Evolutionary conservation across 2,888 invertebrate species (phyloP).

Genomic region (Heliconius sara): DNA sequence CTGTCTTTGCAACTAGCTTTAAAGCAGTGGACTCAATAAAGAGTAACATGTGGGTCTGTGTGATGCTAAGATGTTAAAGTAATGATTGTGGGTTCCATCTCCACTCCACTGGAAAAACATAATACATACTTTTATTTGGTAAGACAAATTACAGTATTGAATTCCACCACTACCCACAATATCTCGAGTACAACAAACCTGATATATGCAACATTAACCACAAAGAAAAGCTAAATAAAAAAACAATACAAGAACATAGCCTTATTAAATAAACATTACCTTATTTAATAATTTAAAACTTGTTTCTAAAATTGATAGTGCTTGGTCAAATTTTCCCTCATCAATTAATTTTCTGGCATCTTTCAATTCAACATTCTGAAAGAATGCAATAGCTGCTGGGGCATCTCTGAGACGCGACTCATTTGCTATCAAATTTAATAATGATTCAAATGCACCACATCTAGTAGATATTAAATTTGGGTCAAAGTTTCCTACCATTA

Average conservation of each 20-base stretch:
- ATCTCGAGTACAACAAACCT: too few species aligned
- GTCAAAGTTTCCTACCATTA: constrained; percentile 88
- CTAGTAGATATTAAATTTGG: constrained; percentile 86
- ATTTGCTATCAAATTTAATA: constrained; percentile 83
- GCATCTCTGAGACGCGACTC: constrained; percentile 85
- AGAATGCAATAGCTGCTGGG: constrained; percentile 83
- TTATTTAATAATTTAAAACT: constrained; percentile 86
- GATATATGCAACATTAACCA: too few species aligned
- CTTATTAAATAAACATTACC: constrained; percentile 55
- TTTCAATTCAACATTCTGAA: constrained; percentile 86
- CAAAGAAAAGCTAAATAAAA: neutral
- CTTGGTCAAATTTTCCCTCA: constrained; percentile 85
- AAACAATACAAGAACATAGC: neutral
- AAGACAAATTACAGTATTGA: too few species aligned
- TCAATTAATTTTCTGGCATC: constrained; percentile 85
- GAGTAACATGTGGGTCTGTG: too few species aligned
- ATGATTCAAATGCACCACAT: constrained; percentile 86
- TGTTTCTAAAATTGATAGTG: constrained; percentile 86
- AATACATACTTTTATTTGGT: too few species aligned
- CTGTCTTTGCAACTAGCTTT: too few species aligned
- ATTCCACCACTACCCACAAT: too few species aligned
- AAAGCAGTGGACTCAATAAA: too few species aligned
- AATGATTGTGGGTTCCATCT: too few species aligned
- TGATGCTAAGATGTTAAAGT: too few species aligned
- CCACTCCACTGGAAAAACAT: too few species aligned